Evolutionary conservation across 2,797 vertebrate genomes (phyloP).

Genomic region (Sebastolobus alascanus): DNA sequence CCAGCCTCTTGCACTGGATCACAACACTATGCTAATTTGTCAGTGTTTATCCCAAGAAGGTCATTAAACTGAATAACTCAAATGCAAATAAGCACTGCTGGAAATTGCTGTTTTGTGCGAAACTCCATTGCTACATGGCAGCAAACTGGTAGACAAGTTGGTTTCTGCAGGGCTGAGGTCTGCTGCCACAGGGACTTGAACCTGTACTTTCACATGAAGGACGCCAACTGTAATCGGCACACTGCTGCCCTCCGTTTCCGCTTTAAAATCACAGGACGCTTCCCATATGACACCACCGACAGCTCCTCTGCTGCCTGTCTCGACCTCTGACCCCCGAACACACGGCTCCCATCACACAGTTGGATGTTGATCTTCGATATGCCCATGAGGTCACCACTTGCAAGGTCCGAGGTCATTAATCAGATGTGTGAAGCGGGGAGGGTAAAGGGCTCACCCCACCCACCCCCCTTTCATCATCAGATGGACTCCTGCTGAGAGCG

Average conservation of each 20-base stretch:
- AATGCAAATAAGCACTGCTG: conserved; percentile 43
- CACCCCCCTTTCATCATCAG: conserved; percentile 8
- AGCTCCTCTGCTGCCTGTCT: not conserved
- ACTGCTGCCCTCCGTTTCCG: not conserved
- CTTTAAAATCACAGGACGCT: conserved; percentile 12
- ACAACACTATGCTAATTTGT: conserved; percentile 57
- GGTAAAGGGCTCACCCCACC: not conserved
- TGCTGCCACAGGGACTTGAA: not conserved
- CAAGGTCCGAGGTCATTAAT: conserved; percentile 57
- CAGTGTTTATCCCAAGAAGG: conserved; percentile 46
- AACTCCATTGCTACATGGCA: conserved; percentile 10
- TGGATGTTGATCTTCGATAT: conserved; percentile 26
- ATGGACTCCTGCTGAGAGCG: conserved; percentile 48
- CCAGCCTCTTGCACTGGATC: conserved; percentile 38
- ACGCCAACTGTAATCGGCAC: not conserved
- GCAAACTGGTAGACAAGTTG: not conserved
- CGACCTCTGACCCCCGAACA: conserved; percentile 45
- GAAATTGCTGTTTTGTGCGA: conserved; percentile 7
- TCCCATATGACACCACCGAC: not conserved
- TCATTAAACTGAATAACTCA: conserved; percentile 53
- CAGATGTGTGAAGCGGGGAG: conserved; percentile 38
- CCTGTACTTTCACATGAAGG: conserved; percentile 7
- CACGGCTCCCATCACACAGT: conserved; percentile 28
- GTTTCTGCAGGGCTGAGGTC: not conserved
- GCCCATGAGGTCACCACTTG: conserved; percentile 23